Conservation (phyloP, 2,113 vertebrate genomes). For the Tupaia tana region DNA sequence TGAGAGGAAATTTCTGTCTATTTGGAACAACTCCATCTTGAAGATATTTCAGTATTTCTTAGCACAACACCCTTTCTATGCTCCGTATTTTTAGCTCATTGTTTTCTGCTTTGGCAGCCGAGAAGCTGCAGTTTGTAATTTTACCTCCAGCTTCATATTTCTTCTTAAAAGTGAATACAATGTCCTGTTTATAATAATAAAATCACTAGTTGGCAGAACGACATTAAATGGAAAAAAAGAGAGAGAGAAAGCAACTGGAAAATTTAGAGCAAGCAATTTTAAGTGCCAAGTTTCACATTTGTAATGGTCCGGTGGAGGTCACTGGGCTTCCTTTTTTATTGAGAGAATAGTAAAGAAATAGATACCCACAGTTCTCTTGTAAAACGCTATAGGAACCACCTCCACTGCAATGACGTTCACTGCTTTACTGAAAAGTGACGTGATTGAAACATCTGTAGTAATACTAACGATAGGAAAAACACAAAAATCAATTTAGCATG, state of each 20-base stretch:
- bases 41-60: constrained; percentile 81
- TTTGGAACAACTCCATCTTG: constrained; percentile 77
- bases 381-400: constrained; percentile 80
- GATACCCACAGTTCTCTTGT: constrained; percentile 80
- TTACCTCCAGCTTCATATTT: constrained; percentile 91
- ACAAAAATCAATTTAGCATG: constrained; percentile 73
- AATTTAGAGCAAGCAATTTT: constrained; percentile 91
- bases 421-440: constrained; percentile 78
- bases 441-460: constrained; percentile 80
- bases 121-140: constrained; percentile 89
- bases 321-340: constrained; percentile 86
- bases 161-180: constrained; percentile 92
- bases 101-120: constrained; percentile 90
- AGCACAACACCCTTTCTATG: constrained; percentile 84
- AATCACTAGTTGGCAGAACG: constrained; percentile 90
- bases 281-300: constrained; percentile 89
- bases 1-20: constrained; percentile 75
- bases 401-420: constrained; percentile 70
- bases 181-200: constrained; percentile 92
- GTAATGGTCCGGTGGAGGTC: constrained; percentile 89
- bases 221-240: constrained; percentile 85
- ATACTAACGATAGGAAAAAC: constrained; percentile 80
- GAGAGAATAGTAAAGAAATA: constrained; percentile 85
- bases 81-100: constrained; percentile 90
- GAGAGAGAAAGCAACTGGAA: constrained; percentile 89